These are phyloP conservation scores for Cerceris rybyensis DNA, from an alignment of 2,888 invertebrate species.

Conservation along the genomic window DNA sequence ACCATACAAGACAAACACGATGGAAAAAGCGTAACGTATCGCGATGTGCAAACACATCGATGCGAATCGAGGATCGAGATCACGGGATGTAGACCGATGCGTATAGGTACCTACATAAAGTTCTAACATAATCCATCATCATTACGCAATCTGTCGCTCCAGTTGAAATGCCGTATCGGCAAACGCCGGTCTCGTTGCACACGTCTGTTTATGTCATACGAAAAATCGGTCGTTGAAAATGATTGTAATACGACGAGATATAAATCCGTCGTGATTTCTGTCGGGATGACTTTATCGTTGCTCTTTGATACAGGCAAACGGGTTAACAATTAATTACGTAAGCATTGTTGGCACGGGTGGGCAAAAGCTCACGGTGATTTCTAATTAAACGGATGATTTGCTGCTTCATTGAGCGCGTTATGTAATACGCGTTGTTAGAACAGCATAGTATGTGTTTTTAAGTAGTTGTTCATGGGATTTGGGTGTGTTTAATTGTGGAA, in stretches of 20 bases:
- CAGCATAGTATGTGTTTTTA: too few species aligned
- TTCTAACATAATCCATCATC: slow-evolving; percentile 22
- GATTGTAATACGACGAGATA: slow-evolving; percentile 39
- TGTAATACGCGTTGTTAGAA: neutral
- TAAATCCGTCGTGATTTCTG: slow-evolving; percentile 29
- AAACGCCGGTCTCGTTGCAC: slow-evolving; percentile 2
- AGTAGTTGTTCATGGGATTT: too few species aligned
- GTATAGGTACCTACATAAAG: neutral
- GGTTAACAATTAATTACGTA: slow-evolving; percentile 47
- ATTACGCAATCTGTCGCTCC: slow-evolving; percentile 20
- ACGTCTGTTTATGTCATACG: slow-evolving; percentile 12
- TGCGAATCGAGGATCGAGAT: neutral
- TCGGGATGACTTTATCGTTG: neutral
- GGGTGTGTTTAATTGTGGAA: too few species aligned
- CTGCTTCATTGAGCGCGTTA: slow-evolving; percentile 8
- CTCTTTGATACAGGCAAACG: slow-evolving; percentile 37
- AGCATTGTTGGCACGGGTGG: slow-evolving; percentile 17
- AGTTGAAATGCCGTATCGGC: slow-evolving; percentile 19
- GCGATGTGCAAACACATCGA: slow-evolving; percentile 1
- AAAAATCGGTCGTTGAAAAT: slow-evolving; percentile 28
- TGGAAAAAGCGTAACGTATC: slow-evolving; percentile 31
- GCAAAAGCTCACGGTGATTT: neutral
- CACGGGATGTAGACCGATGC: neutral
- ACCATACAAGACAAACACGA: slow-evolving; percentile 36
- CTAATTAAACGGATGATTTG: slow-evolving; percentile 21